Evolutionary conservation across 2,113 vertebrate genomes (phyloP).

Genomic region (Aldabrachelys gigantea): DNA sequence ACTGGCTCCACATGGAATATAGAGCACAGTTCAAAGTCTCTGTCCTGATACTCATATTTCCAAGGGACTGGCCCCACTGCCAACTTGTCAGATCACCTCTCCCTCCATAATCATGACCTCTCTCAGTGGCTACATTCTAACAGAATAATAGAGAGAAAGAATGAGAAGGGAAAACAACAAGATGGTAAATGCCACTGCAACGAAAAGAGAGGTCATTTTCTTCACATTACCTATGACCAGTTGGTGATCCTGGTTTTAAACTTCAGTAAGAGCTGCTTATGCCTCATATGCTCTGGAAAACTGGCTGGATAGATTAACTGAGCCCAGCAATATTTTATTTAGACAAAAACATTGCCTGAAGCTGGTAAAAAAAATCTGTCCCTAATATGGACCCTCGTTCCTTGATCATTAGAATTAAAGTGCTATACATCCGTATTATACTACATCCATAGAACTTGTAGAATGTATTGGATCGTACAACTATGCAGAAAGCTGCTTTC

Average conservation of each 20-base stretch:
- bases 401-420: background rate
- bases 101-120: background rate
- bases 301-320: background rate
- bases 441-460: background rate
- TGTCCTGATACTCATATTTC: background rate
- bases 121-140: background rate
- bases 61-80: background rate
- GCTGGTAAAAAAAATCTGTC: background rate
- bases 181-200: background rate
- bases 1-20: background rate
- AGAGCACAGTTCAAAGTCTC: background rate
- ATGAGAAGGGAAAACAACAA: background rate
- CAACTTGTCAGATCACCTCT: background rate
- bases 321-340: background rate
- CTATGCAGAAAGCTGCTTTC: background rate
- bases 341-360: background rate
- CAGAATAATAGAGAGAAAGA: rapidly evolving
- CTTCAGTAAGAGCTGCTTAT: background rate
- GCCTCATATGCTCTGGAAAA: background rate
- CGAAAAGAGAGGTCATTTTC: background rate
- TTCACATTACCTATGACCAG: background rate
- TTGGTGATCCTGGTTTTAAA: background rate
- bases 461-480: background rate
- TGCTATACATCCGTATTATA: background rate
- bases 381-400: background rate